A percentile compares a stretch with the other conserved stretches of the same genome.
Evolutionary conservation across 1,140 invertebrate genomes (phyloP).

Genomic region (Rhizoglyphus robini): DNA sequence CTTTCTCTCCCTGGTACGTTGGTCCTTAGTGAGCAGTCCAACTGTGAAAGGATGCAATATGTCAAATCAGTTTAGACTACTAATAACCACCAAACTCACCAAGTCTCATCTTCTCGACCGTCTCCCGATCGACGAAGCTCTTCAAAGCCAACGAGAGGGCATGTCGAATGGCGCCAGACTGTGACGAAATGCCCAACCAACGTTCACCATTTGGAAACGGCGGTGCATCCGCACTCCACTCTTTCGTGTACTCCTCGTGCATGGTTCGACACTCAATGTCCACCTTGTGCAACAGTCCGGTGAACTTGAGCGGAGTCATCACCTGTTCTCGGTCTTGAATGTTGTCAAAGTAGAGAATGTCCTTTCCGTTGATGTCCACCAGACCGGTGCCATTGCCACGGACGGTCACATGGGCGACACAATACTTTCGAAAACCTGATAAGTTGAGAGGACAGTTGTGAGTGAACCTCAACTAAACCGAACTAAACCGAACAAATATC

Average conservation of each 20-base stretch:
- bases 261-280: conserved; percentile 52
- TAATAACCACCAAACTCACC: conserved; percentile 43
- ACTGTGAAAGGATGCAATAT: conserved; percentile 39
- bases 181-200: conserved; percentile 51
- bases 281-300: conserved; percentile 55
- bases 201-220: conserved; percentile 28
- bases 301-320: conserved; percentile 70
- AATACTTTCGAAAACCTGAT: conserved; percentile 53
- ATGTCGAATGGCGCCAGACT: conserved; percentile 69
- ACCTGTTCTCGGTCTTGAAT: conserved; percentile 52
- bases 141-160: conserved; percentile 60
- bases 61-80: conserved; percentile 23
- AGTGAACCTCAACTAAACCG: neutral
- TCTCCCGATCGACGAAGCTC: conserved; percentile 61
- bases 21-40: conserved; percentile 71
- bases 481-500: neutral
- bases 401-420: conserved; percentile 50
- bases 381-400: conserved; percentile 60
- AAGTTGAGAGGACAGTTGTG: conserved; percentile 25
- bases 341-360: conserved; percentile 54
- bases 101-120: conserved; percentile 69
- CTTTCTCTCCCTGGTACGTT: conserved; percentile 67
- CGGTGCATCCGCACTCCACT: conserved; percentile 30
- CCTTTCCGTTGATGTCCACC: conserved; percentile 58
- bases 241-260: conserved; percentile 35